Base-by-base conservation (phyloP, 1,140 invertebrate species). In the Rhizoglyphus robini region DNA sequence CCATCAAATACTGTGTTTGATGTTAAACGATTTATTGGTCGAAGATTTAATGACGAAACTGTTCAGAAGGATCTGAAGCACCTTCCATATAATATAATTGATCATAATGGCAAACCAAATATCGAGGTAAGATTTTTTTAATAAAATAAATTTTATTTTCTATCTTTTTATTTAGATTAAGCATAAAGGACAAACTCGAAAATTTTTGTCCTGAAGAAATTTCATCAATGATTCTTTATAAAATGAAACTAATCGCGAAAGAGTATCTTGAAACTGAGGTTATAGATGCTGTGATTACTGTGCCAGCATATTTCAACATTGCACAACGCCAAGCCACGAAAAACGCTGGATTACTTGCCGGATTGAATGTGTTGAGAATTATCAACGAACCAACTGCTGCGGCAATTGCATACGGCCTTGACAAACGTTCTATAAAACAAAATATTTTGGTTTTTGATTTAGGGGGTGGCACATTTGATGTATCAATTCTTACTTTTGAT, bases 1-100 rank as follows among this genome's bases (percentile, higher is more conserved):
- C 89, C 91, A 64, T 86, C 85, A 73, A 96, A 96, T 81, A 96
- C 93, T 65, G 88, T 97, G 76, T 97, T 96, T 77, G 88, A 80
- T n/a, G n/a, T n/a, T n/a, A n/a, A n/a, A n/a, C n/a, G n/a, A n/a
- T n/a, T n/a, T n/a, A n/a, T n/a, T n/a, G 76, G 76, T 64, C 71
- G 76, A 49, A 68, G 73, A 18, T 76, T 71, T 68, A 71, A 73
- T 51, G 77, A 79, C 64, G 71, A 74, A 23, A 73, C 75, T 61
- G 75, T 79, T 8, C 77, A 78, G n/a, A 67, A 72, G 63, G 70
- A 75, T 57, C 71, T 77, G 67, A 76, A 76, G 64, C 66, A 73
- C 31, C 76, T 74, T 75, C 74, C 74, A 30, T 75, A 77, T 69
- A 70, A 70, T 15, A 48, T 67, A 3, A 57, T 54, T 31, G 71